Evolutionary conservation across 2,113 vertebrate genomes (phyloP), one percentile per base, ranked within the genome.

Genomic region (Centrocercus urophasianus): DNA sequence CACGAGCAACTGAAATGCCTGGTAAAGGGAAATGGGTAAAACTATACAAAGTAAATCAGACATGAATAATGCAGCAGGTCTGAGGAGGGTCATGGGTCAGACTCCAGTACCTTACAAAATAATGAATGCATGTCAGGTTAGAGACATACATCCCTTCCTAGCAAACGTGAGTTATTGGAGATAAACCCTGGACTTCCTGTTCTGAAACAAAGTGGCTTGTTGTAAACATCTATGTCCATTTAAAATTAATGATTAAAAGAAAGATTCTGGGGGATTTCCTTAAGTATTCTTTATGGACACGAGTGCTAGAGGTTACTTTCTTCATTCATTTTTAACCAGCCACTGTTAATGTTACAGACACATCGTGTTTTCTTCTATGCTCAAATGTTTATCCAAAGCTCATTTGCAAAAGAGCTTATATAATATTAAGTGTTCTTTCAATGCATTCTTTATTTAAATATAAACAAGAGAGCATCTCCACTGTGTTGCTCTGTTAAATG

Each of bases 41-140:
- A 98, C 96, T 91, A 93, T 80, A 97, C 97, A 97, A 86, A 98
- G 96, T 98, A 81, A 97, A 97, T 93, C 77, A 56, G 95, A 93
- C 40, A 88, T 98, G 98, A 98, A 98, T 97, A 98, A 98, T 98
- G 96, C 96, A 89, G 93, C 89, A 83, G 95, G 95, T 95, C 97
- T 90, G 95, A 95, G 91, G 50, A 73, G 90, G 98, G 98, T 98
- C 97, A 98, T 20, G 70, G 97, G 97, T 98, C 98, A 96, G 90
- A 64, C 92, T 78, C 91, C 93, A 79, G 90, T 96, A 96, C 95
- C 97, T 97, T 86, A 86, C 93, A 96, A 96, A 97, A 98, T 98
- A 98, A 98, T 97, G 93, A 97, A 98, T 98, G 97, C 97, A 96
- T 93, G 80, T 93, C 96, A 95, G 96, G 93, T 86, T 97, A 54